A percentile compares a stretch with the other conserved stretches of the same genome.
Evolutionary conservation across 2,113 vertebrate species (phyloP).

Genomic region (Bos indicus): DNA sequence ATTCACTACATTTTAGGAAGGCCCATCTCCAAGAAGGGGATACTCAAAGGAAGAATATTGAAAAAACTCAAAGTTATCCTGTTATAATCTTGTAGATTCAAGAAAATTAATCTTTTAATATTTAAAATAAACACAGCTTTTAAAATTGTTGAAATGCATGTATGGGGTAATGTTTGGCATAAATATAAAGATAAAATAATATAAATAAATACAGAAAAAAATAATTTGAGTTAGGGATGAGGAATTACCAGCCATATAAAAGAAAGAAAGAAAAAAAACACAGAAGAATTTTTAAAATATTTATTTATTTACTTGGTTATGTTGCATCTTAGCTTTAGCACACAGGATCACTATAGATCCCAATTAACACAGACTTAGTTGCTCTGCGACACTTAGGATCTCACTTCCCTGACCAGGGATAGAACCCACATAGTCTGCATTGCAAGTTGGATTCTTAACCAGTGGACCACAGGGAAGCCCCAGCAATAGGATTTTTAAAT

Average conservation of each 20-base stretch:
- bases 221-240: neutral
- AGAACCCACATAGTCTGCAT: neutral
- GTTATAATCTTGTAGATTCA: neutral
- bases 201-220: neutral
- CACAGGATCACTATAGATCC: neutral
- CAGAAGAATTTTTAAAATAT: neutral
- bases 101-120: neutral
- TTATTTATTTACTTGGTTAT: neutral
- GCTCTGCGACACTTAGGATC: neutral
- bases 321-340: neutral
- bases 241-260: neutral
- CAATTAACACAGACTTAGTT: neutral
- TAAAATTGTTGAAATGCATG: neutral
- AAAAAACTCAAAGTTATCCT: neutral
- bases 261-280: neutral
- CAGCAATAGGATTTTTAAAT: neutral
- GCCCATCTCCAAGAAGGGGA: neutral
- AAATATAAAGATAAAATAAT: neutral
- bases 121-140: neutral
- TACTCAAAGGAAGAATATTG: neutral
- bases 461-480: neutral
- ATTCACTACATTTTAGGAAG: neutral
- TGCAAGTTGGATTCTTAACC: neutral
- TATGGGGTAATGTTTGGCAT: neutral
- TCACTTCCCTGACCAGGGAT: neutral